Evolutionary conservation across 2,113 vertebrate genomes (phyloP).

Genomic region (Bagarius yarrelli): DNA sequence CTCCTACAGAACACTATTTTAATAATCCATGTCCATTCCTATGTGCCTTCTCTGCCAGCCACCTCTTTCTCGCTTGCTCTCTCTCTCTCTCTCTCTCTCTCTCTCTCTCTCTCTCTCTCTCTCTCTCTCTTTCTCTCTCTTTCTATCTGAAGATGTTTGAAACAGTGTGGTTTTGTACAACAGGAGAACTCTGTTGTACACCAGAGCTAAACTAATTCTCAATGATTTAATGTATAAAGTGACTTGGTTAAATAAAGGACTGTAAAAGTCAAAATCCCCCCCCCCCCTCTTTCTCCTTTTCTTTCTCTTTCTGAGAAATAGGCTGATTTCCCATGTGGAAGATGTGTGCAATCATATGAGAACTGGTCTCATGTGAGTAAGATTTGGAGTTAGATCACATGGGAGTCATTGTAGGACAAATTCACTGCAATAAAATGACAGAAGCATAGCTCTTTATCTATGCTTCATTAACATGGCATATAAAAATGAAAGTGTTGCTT

Average conservation of each 20-base stretch:
- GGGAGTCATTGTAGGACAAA: conserved; percentile 54
- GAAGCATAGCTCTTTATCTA: background rate
- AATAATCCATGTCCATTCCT: conserved; percentile 3
- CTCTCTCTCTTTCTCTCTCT: too few species aligned
- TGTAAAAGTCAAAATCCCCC: too few species aligned
- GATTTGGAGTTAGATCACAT: conserved; percentile 63
- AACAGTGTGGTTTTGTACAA: too few species aligned
- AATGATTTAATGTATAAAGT: too few species aligned
- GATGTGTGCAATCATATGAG: conserved; percentile 64
- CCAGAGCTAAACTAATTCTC: too few species aligned
- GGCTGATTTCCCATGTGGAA: conserved; percentile 50
- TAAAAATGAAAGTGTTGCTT: background rate
- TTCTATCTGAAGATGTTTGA: too few species aligned
- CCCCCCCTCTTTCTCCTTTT: too few species aligned
- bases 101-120: conserved; percentile 13
- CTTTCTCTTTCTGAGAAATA: conserved; percentile 21
- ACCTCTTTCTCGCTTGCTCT: background rate
- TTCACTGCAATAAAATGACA: conserved; percentile 31
- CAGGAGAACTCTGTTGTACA: too few species aligned
- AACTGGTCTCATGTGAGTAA: conserved; percentile 62
- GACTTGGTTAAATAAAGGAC: too few species aligned
- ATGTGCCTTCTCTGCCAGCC: conserved; percentile 1
- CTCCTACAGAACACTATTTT: conserved; percentile 21
- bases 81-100: background rate
- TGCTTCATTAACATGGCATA: background rate